Evolutionary conservation across 2,888 invertebrate species (phyloP), one percentile per base, ranked within the genome.

Genomic region (Athrips mouffetella): DNA sequence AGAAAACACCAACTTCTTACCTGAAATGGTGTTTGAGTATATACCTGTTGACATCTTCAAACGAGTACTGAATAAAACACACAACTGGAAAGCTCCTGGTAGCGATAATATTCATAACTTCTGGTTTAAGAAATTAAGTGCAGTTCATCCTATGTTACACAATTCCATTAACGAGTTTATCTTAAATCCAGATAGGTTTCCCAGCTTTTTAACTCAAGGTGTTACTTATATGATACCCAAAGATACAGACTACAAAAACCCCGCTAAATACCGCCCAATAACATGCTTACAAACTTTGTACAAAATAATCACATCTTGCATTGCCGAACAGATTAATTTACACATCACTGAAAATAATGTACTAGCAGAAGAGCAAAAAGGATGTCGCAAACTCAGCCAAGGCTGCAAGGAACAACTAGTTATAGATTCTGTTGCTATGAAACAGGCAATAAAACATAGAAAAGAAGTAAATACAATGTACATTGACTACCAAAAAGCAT

Each of bases 261-360:
- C 63, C 4, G 48, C 59, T 0, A 62, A 63, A 48, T 66, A 61
- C 25, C 44, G 60, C 39, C 64, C 61, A 0, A 62, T 64, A 0
- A 63, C 63, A 2, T 67, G 64, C 29, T 41, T 65, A 11, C 63
- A 57, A 50, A 67, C 58, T 2, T 40, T 62, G 0, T 61, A 59
- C 33, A 65, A 63, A 55, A 54, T 62, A 40, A 23, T 40, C 0
- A 62, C 57, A 3, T 41, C 54, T 1, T 59, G 56, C 6, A 48
- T 64, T 1, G 47, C 52, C 3, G 37, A 61, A 33, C 6, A 52
- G 7, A 57, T 62, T 4, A 47, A 60, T 23, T 16, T 11, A 13
- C 59, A 61, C 27, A 6, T 55, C 11, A 8, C 27, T 8, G 13
- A 10, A 25, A 21, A 20, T 20, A 41, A 30, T 25, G 25, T 48